Evolutionary conservation across 2,888 invertebrate species (phyloP), one percentile per base, ranked within the genome.

Genomic region (Drosophila gaucha): DNA sequence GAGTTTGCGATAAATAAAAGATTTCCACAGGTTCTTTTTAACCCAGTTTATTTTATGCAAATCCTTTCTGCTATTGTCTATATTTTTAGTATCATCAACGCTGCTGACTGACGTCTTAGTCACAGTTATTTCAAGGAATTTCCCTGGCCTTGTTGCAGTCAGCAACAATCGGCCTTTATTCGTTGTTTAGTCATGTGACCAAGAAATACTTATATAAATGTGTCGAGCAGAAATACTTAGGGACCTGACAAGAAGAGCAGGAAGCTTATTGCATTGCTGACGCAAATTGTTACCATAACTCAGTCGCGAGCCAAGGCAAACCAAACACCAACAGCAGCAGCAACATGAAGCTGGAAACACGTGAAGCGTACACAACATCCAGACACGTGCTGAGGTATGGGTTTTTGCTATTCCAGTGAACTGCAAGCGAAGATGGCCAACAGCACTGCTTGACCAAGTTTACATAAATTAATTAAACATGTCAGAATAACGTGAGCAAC

Each of bases 381-480:
- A 18, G 49, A 44, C 67, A 77, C 80, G 65, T 78, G 69, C 47
- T 58, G 8, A 16, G 28, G 22, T 43, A 8, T 58, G 35, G 39
- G 43, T 43, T 14, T 22, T 51, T 30, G 30, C 28, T n/a, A 41
- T 31, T 33, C 33, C 39, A 31, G 30, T 26, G 26, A 47, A 31
- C 55, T 41, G 43, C 14, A 14, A 38, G 49, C 30, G 47, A n/a
- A 44, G 41, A 36, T 50, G 46, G 20, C 30, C 31, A 35, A 18
- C 51, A 35, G 22, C 8, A 38, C 51, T n/a, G 52, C 49, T 60
- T 56, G 46, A 33, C 47, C 56, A 60, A 64, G 75, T 76, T 86
- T 80, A 80, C 74, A 78, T 84, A 76, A 86, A 84, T 80, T 80
- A 80, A 80, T 83, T 84, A 83, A 86, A 68, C 65, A 67, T 72